These are phyloP conservation scores for Trachelus stipa DNA, from an alignment of 2,888 invertebrate genomes.

Conservation along the genomic window DNA sequence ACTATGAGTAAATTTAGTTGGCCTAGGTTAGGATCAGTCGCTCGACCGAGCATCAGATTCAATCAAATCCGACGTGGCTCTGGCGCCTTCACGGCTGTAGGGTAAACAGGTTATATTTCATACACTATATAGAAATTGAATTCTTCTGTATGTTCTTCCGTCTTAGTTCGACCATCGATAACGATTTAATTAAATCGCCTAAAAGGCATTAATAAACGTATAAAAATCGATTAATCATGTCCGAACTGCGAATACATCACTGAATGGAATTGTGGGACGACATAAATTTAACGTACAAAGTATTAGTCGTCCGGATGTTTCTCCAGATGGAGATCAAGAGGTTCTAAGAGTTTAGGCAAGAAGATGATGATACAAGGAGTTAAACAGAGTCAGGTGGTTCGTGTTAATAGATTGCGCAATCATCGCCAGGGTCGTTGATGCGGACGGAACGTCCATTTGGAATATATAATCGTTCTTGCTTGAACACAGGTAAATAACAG, in stretches of 20 bases:
- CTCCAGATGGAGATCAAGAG: not conserved
- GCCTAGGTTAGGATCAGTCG: not conserved
- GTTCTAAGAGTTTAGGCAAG: not conserved
- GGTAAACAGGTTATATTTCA: not conserved
- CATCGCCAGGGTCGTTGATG: slow-evolving; percentile 24
- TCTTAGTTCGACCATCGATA: not conserved
- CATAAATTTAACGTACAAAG: not conserved
- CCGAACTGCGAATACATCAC: not conserved
- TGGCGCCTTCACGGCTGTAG: not conserved
- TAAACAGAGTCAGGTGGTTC: slow-evolving; percentile 50
- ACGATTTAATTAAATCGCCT: not conserved
- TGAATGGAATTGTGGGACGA: not conserved
- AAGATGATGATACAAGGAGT: slow-evolving; percentile 17
- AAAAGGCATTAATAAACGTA: not conserved
- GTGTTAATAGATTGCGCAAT: slow-evolving; percentile 55
- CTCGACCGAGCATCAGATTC: not conserved
- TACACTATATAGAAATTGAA: not conserved
- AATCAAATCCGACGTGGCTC: not conserved
- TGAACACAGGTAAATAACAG: not conserved
- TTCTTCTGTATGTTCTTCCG: not conserved
- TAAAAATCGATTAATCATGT: not conserved
- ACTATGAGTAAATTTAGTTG: not conserved
- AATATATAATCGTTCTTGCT: not conserved
- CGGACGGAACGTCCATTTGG: not conserved
- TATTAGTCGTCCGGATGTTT: not conserved